phyloP scores from a whole-genome alignment of 2,797 vertebrate species.

The Heliangelus exortis region DNA sequence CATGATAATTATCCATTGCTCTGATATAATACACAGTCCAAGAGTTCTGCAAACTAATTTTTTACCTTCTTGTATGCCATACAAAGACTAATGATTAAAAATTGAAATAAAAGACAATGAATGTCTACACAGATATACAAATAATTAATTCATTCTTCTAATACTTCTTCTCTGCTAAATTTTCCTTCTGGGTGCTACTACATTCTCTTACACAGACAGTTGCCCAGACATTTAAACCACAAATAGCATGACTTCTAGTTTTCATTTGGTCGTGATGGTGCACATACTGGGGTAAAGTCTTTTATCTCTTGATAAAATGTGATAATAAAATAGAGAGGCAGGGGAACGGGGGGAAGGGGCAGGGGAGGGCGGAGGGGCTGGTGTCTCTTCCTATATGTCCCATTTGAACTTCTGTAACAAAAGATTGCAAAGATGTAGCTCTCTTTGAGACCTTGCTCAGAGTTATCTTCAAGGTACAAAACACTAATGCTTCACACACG shows the following conservation, averaged over 20 bases:
- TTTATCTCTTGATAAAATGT: neutral
- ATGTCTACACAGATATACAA: neutral
- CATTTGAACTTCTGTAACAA: neutral
- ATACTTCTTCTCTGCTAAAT: neutral
- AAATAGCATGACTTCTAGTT: neutral
- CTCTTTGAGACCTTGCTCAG: neutral
- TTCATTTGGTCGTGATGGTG: neutral
- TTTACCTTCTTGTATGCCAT: constrained; percentile 20
- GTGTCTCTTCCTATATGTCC: neutral
- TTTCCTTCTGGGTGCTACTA: neutral
- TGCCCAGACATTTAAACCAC: neutral
- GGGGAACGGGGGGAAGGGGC: accelerated
- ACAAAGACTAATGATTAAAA: constrained; percentile 40
- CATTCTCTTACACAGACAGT: neutral
- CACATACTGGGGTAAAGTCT: neutral
- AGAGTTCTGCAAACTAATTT: neutral
- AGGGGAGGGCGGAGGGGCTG: accelerated
- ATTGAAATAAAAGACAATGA: constrained; percentile 10
- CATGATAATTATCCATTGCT: neutral
- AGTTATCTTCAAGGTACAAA: neutral
- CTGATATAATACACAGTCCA: neutral
- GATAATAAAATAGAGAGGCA: neutral
- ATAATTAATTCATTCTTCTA: constrained; percentile 15
- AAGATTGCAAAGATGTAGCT: neutral
- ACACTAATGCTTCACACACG: accelerated